Percentiles rank a stretch among this genome's conserved stretches.
Evolutionary conservation across 2,888 invertebrate species (phyloP).

Genomic region (Campoplex nolae): DNA sequence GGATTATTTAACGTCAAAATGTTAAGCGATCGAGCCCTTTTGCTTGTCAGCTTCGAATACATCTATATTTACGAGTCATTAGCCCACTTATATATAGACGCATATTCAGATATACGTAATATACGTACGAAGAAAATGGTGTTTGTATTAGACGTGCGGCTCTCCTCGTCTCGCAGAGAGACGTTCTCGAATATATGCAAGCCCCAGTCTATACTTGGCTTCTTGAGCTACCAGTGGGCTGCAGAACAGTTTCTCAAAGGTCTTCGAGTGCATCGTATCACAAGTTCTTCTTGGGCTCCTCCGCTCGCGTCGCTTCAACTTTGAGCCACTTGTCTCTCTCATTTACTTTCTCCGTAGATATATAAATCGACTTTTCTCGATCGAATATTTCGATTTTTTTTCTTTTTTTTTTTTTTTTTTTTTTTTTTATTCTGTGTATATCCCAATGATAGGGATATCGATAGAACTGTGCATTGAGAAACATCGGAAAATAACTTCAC

Average conservation of each 20-base stretch:
- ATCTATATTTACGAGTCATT: conserved; percentile 34
- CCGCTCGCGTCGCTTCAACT: conserved; percentile 27
- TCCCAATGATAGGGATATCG: not conserved
- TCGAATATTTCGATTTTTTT: not conserved
- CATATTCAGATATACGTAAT: conserved; percentile 1
- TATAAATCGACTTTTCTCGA: conserved; percentile 10
- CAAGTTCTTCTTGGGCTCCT: conserved; percentile 61
- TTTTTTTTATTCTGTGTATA: not conserved
- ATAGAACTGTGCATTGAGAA: not conserved
- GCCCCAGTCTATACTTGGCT: conserved; percentile 81
- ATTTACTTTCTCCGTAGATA: conserved; percentile 60
- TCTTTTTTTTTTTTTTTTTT: not conserved
- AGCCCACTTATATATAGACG: conserved; percentile 33
- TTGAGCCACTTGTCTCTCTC: conserved; percentile 31
- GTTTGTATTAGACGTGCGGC: conserved; percentile 44
- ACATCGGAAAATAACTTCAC: not conserved
- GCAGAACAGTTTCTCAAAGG: conserved; percentile 80
- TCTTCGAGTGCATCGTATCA: conserved; percentile 82
- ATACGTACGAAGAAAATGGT: not conserved
- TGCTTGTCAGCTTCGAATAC: not conserved
- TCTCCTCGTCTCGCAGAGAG: conserved; percentile 45
- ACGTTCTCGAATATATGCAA: conserved; percentile 61
- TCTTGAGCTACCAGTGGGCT: conserved; percentile 74
- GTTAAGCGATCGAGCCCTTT: conserved; percentile 2
- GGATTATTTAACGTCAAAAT: not conserved